Conservation (phyloP, 2,888 invertebrate species). For the Agriopis marginaria region DNA sequence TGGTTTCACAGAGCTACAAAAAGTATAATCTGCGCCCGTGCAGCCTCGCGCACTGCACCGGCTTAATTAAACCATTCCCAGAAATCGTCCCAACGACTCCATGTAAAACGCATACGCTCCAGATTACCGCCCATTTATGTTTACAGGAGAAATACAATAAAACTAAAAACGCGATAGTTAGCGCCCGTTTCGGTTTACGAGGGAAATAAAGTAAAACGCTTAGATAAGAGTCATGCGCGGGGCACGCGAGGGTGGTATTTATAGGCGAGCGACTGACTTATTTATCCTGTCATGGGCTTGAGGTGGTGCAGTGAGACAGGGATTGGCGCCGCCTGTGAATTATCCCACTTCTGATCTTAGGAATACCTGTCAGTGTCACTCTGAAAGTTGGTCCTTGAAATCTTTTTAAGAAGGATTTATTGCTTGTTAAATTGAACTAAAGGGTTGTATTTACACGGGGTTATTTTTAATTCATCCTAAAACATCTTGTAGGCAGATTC, state of each 20-base stretch:
- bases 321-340: slow-evolving; percentile 31
- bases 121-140: slow-evolving; percentile 16
- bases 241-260: slow-evolving; percentile 69
- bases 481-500: neutral
- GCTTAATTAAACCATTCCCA: slow-evolving; percentile 38
- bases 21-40: slow-evolving; percentile 1
- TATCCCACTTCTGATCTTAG: slow-evolving; percentile 11
- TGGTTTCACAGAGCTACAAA: neutral
- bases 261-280: slow-evolving; percentile 47
- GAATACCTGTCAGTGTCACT: slow-evolving; percentile 11
- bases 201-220: slow-evolving; percentile 37
- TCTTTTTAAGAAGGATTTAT: neutral
- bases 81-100: slow-evolving; percentile 33
- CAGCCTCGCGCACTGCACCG: slow-evolving; percentile 1
- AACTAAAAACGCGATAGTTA: slow-evolving; percentile 23
- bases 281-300: slow-evolving; percentile 23
- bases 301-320: slow-evolving; percentile 24
- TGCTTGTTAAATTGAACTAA: neutral
- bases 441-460: neutral
- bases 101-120: slow-evolving; percentile 13
- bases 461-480: neutral
- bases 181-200: slow-evolving; percentile 32
- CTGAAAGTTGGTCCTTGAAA: neutral
- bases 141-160: slow-evolving; percentile 36
- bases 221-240: slow-evolving; percentile 54